Evolutionary conservation across 2,888 invertebrate species (phyloP), one percentile per base, ranked within the genome.

Genomic region (Panopea generosa): DNA sequence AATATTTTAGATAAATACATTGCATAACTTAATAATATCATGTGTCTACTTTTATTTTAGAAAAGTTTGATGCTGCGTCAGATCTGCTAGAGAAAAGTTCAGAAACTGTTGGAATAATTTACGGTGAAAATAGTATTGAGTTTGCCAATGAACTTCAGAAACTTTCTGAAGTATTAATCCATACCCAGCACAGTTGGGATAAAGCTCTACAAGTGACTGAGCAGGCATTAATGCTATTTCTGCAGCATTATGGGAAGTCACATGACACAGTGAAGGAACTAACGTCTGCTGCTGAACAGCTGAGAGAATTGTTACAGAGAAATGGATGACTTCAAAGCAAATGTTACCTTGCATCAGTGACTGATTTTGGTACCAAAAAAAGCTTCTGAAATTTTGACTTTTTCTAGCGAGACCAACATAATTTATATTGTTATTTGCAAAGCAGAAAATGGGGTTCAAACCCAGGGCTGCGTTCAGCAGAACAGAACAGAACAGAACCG

Each of bases 81-180:
- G 81, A 88, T 2, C 93, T 92, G 82, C 86, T 96, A 24, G 94
- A 94, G 72, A 93, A 94, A 75, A 95, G 94, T 82, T 92, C 96
- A 2, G 92, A 93, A 40, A 94, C 94, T 22, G 92, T 95, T 9
- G 94, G 94, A 83, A 94, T 94, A 82, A 94, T 94, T 83, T 96
- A 94, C 90, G 96, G 96, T 0, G 92, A 93, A 0, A 94, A 94
- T 57, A 95, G 96, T 86, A 94, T 95, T 18, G 96, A 96, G 89
- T 93, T 95, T 40, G 95, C 94, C 0, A 94, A 95, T 75, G 95
- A 95, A 87, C 91, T 95, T 26, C 94, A 95, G 60, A 95, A 95
- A 87, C 93, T 95, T 22, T 94, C 95, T 0, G 95, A 95, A 79
- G 93, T 95, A 26, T 94, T 94, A 92, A 85, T 94, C 76, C 94